Base-by-base conservation (phyloP, 2,113 vertebrate species). In the Catagonus wagneri region DNA sequence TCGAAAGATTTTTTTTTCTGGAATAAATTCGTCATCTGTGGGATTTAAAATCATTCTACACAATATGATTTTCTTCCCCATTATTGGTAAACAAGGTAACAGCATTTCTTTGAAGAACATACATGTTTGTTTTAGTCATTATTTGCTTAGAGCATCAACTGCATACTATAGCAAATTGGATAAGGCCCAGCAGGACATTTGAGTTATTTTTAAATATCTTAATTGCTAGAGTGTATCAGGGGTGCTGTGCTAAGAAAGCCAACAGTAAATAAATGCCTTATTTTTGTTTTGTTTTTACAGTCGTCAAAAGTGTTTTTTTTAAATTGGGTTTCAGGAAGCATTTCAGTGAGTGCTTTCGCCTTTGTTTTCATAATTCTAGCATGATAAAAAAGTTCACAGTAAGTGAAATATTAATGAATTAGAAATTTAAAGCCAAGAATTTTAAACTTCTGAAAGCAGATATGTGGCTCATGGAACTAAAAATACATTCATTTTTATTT, bases 11-110 rank as follows among this genome's bases (percentile, higher is more conserved):
- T 88, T 81, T 84, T 89, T 79, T 93, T 58, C 36, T 94, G 79
- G 71, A 52, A n/a, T 90, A 72, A 93, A 93, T 88, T 85, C 32
- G 83, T 95, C 54, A 44, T 84, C 23, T 72, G 0, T 86, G 96
- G 44, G 65, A 76, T 56, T 61, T 96, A 86, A 66, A 66, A 58
- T 89, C 29, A 32, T 50, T 85, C 54, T 69, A 0, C n/a, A 54
- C 5, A 60, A 27, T 56, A 7, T 92, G n/a, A 86, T 39, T 39
- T n/a, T 92, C 44, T 44, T 44, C 44, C 6, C 61, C 76, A 0
- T 95, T 71, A 34, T 86, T 92, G 76, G 61, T 36, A 72, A 95
- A 68, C 4, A 66, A 8, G n/a, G 50, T 78, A 27, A n/a, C 83
- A n/a, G 9, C 34, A 14, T 93, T 88, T 89, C 54, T 81, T 23